Evolutionary conservation across 1,140 invertebrate species (phyloP), one percentile per base, ranked within the genome.

Genomic region (Drosophila seguyi): DNA sequence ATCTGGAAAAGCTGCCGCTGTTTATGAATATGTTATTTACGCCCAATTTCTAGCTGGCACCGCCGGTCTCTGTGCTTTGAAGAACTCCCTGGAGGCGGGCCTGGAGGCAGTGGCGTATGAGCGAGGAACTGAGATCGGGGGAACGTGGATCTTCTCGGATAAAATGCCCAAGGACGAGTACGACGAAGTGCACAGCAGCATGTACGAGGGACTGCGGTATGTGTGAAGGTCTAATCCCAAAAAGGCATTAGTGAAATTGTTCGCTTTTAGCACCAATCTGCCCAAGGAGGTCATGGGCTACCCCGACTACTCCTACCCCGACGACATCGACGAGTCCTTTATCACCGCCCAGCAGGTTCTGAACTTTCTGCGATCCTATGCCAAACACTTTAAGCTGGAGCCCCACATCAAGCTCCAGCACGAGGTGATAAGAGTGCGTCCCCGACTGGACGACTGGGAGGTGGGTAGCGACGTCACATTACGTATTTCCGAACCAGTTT

Each of bases 231-330:
- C 29, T 14, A 39, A 39, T 16, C 1, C 4, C 6, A 0, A 18
- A 41, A 20, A 22, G 39, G 13, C 1, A n/a, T 16, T 1, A 29
- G 11, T 42, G 10, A 10, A n/a, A 8, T 53, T 34, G 3, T 16
- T 69, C n/a, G 7, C 1, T 93, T 94, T 59, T 92, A 98, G 97
- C 82, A 98, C 97, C 10, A 98, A 98, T 93, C 93, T 98, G 6
- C 97, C 98, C 4, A 98, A 98, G 87, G 96, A 98, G 93, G 95
- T 97, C 6, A 98, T 98, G 97, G 96, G 96, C 10, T 98, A 97
- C 93, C 96, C 96, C 3, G 97, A 97, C 92, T 97, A 96, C 93
- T 96, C 96, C 0, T 96, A 93, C 97, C 69, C 94, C 95, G 62
- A 68, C 5, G 10, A 94, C 95, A 55, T 94, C 91, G 93, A 94